Evolutionary conservation across 2,797 vertebrate genomes (phyloP), one percentile per base, ranked within the genome.

Genomic region (Nannoperca obscura): DNA sequence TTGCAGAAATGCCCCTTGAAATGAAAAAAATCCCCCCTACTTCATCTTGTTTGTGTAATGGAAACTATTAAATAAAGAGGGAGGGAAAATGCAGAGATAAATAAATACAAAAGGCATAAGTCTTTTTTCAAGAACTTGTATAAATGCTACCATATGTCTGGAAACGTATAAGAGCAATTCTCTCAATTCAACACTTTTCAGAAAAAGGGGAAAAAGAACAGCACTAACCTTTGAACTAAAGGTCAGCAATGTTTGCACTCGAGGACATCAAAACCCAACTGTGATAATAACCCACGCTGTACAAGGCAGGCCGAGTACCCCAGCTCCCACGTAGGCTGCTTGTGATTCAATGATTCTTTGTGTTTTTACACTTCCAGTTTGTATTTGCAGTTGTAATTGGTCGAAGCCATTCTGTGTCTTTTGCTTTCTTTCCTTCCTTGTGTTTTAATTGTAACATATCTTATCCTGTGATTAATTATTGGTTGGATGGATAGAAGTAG

Each of bases 111-210:
- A 90, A 90, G 82, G 84, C 82, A 72, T 44, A 77, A 86, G 86
- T 89, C 71, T 91, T 91, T 93, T 93, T 91, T 92, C 87, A 91
- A 88, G 73, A 86, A 79, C 81, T 88, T 82, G 53, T 85, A 81
- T 94, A 94, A 96, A 90, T 75, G 83, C 80, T 93, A 59, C 90
- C 95, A 95, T 63, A 88, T 95, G 94, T 91, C 84, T 90, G 86
- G 87, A 92, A 82, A 86, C 83, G 89, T 84, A 93, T 92, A 88
- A 93, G 73, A 94, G 76, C 30, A 71, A 82, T 91, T 87, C 68
- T 72, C 71, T 82, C 82, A 40, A 86, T 88, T 86, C 82, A 80
- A 86, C 81, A 87, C 80, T 77, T 83, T 80, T 67, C 54, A 69
- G 52, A 74, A 54, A 57, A 15, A 30, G 44, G 44, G 57, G 53